Base-by-base conservation (phyloP, 2,797 vertebrate genomes). In the Tiaroga cobitis region DNA sequence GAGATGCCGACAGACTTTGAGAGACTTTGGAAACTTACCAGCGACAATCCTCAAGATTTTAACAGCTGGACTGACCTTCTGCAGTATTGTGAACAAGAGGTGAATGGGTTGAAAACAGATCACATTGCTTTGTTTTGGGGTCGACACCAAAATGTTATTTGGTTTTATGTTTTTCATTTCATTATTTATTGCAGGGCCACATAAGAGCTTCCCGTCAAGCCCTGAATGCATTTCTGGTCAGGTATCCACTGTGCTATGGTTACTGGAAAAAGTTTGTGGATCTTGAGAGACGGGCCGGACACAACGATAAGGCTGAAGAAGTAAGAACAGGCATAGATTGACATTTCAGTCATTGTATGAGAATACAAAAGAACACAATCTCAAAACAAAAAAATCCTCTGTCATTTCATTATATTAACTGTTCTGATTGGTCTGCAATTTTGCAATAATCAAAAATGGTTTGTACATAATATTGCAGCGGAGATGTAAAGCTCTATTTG, bases 211-310 rank as follows among this genome's bases (percentile, higher is more conserved):
- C 95, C 10, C 95, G 95, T 63, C 94, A 93, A 70, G 94, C 96
- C 0, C 93, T 97, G 4, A 94, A 92, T 29, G 94, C 94, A 11
- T 97, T 97, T 82, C 95, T 97, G 18, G 15, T 24, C 1, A 93
- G 92, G 8, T 97, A 96, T 81, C 97, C 97, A 0, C 95, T 97
- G 34, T 97, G 97, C 89, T 97, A 97, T 0, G 96, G 96, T 76
- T 97, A 97, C 90, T 97, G 97, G 97, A 97, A 96, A 87, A 97
- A 97, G 83, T 97, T 93, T 84, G 94, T 95, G 0, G 97, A 97
- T 88, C 90, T 97, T 87, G 96, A 97, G 80, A 94, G 96, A 1
- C 95, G 94, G 0, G 92, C 93, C 0, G 95, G 94, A 0, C 89
- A 92, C 88, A 87, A 90, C 74, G 82, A 90, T 34, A 94, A 94